Base-by-base conservation (phyloP, 2,113 vertebrate genomes). In the Austrofundulus limnaeus region DNA sequence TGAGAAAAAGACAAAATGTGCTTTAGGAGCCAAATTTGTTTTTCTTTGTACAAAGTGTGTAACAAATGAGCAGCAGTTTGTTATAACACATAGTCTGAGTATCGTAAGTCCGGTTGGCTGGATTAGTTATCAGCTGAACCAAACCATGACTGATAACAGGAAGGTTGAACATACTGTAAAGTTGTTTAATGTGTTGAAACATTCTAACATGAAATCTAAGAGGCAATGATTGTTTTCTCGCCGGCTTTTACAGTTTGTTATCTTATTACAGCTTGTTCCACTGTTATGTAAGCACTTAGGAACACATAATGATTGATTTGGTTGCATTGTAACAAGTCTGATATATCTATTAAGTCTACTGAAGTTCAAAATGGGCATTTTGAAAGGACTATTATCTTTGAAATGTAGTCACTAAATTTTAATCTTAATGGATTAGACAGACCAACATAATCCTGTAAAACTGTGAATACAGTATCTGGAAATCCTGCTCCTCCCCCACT, bases 311-410 rank as follows among this genome's bases (percentile, higher is more conserved):
- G 14, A 43, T 3, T 68, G 16, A 24, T 42, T 8, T 10, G 38
- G 47, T 25, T 13, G 25, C 37, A 59, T 59, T 25, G 45, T 43
- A 59, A 64, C 28, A 45, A 12, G n/a, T 67, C 14, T 38, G 41
- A 14, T 59, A 11, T 51, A 56, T 53, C 54, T 7, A 28, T 5
- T 11, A 2, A 19, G 49, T 66, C 48, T 23, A 47, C 23, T 42
- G 9, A 43, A 21, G 21, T 28, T 42, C 31, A 42, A 54, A 54
- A n/a, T n/a, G n/a, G n/a, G n/a, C n/a, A n/a, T n/a, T n/a, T n/a
- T n/a, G n/a, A n/a, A 62, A 68, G 28, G 15, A 14, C 8, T 15
- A 59, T 46, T 55, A 69, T 43, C 70, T n/a, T n/a, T n/a, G n/a
- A n/a, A 28, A 28, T 3, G 28, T 4, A 7, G 28, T 7, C 31